Percentiles rank a stretch among this genome's conserved stretches.
Conservation (phyloP, 1,140 invertebrate genomes). For the Pseudobourletiella spinata region DNA sequence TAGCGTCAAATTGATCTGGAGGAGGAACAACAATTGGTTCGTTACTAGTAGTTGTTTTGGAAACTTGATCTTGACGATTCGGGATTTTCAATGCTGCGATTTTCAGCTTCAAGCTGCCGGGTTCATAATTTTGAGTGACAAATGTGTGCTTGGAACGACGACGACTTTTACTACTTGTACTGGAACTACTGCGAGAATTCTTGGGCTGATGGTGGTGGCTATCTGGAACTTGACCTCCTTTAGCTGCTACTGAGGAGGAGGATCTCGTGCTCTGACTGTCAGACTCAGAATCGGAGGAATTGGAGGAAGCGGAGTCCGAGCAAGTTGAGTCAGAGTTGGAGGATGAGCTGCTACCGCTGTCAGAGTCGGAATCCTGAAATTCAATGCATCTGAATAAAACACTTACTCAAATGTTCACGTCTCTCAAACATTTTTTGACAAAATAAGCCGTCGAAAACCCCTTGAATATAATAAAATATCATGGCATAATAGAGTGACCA, state of each 20-base stretch:
- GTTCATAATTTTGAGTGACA: slow-evolving; percentile 19
- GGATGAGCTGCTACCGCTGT: slow-evolving; percentile 13
- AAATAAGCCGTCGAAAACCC: neutral
- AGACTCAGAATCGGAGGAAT: slow-evolving; percentile 25
- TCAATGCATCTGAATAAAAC: neutral
- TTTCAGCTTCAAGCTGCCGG: slow-evolving; percentile 29
- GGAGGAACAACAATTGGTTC: too few relatives aligned
- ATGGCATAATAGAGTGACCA: neutral
- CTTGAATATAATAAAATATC: neutral
- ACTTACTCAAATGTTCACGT: neutral
- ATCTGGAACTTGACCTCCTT: neutral
- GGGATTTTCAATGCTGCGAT: slow-evolving; percentile 27
- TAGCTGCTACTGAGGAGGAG: slow-evolving; percentile 8
- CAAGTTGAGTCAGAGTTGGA: too few relatives aligned
- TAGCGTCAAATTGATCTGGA: neutral
- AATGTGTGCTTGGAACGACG: slow-evolving; percentile 1
- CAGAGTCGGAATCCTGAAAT: slow-evolving; percentile 24
- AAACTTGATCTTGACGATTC: neutral
- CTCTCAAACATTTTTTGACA: neutral
- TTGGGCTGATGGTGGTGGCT: neutral
- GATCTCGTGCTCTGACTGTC: slow-evolving; percentile 17
- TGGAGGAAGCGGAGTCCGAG: slow-evolving; percentile 7
- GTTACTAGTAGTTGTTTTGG: too few relatives aligned
- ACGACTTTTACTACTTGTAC: slow-evolving; percentile 23
- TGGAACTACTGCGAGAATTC: slow-evolving; percentile 19